Conservation (phyloP, 2,113 vertebrate species). For the Clupea harengus region DNA sequence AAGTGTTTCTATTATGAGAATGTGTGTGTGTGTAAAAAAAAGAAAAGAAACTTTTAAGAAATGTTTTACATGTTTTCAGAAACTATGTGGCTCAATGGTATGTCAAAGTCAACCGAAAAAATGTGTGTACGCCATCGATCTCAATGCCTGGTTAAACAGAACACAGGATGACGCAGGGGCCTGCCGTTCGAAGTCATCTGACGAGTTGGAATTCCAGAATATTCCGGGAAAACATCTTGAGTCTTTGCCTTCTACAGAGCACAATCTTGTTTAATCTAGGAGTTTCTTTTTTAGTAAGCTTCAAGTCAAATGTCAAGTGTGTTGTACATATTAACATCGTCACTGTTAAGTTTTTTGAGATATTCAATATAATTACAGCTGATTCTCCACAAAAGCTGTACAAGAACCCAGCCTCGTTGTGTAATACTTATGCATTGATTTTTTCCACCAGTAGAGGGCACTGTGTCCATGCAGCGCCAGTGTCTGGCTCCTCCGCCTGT, state of each 20-base stretch:
- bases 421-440: background rate
- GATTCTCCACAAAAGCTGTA: slow-evolving; percentile 7
- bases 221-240: background rate
- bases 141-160: background rate
- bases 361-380: slow-evolving; percentile 16
- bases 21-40: background rate
- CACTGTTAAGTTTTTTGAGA: slow-evolving; percentile 21
- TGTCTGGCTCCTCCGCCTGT: background rate
- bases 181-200: background rate
- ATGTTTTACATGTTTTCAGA: slow-evolving; percentile 15
- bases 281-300: slow-evolving; percentile 10
- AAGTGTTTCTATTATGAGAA: slow-evolving; percentile 14
- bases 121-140: background rate
- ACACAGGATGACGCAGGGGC: background rate
- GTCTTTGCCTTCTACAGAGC: slow-evolving; percentile 13
- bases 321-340: slow-evolving; percentile 17
- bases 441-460: background rate
- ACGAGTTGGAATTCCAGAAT: background rate
- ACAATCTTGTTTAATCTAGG: slow-evolving; percentile 10
- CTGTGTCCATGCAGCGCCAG: background rate
- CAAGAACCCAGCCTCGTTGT: background rate
- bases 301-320: slow-evolving; percentile 16
- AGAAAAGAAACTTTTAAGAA: background rate
- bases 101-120: background rate
- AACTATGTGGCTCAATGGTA: background rate